Evolutionary conservation across 2,113 vertebrate species (phyloP).

Genomic region (Kryptolebias marmoratus): DNA sequence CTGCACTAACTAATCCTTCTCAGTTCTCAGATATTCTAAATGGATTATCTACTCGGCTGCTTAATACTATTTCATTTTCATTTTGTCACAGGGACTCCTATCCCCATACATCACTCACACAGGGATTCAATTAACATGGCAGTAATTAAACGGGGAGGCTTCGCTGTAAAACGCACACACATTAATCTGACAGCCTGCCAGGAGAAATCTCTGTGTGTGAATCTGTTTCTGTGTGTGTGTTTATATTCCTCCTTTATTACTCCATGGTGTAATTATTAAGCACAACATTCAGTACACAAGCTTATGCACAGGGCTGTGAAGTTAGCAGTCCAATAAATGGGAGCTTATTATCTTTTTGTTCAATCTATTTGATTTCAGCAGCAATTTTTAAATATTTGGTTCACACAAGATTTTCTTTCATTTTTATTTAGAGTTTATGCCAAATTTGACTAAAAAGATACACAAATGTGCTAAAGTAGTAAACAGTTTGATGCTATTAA

Average conservation of each 20-base stretch:
- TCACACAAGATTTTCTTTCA: no score
- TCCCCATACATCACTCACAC: constrained; percentile 61
- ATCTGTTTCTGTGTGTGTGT: neutral
- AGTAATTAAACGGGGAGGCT: constrained; percentile 59
- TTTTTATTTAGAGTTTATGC: no score
- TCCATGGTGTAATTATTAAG: neutral
- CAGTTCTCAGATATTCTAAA: constrained; percentile 62
- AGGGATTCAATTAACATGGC: constrained; percentile 66
- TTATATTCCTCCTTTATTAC: constrained; percentile 6
- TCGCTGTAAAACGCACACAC: constrained; percentile 48
- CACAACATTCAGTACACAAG: neutral
- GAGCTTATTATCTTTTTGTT: no score
- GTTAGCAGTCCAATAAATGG: no score
- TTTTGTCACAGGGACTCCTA: constrained; percentile 46
- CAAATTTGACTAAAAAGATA: no score
- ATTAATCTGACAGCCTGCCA: constrained; percentile 39
- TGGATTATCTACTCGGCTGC: constrained; percentile 63
- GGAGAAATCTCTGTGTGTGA: neutral
- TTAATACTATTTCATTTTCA: constrained; percentile 69
- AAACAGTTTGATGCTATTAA: no score
- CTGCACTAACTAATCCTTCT: constrained; percentile 48
- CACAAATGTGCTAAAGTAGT: no score
- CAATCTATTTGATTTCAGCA: no score
- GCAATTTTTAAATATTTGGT: no score
- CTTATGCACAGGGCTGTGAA: no score